Conservation (phyloP, 2,113 vertebrate genomes). For the Furnarius figulus region DNA sequence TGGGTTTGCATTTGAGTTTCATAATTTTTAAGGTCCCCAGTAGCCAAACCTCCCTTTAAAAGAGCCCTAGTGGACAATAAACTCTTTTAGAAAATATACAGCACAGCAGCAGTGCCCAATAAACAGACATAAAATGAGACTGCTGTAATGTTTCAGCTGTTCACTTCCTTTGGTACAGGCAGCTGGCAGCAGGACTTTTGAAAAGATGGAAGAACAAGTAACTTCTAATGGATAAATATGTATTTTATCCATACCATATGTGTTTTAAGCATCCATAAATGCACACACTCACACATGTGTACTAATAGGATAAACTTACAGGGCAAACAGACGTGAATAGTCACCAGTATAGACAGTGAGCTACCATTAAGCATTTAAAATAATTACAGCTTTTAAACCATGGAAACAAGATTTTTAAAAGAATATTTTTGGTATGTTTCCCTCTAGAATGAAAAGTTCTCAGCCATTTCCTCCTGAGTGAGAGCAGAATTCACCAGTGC, state of each 20-base stretch:
- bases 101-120: constrained; percentile 5
- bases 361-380: constrained; percentile 46
- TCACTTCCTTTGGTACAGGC: constrained; percentile 11
- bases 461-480: background rate
- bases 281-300: background rate
- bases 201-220: constrained; percentile 17
- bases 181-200: constrained; percentile 21
- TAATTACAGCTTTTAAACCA: constrained; percentile 44
- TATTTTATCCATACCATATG: background rate
- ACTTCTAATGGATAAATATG: constrained; percentile 20
- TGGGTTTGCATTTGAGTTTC: constrained; percentile 49
- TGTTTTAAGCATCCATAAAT: constrained; percentile 22
- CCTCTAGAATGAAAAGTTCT: background rate
- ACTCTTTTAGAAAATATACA: constrained; percentile 30
- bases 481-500: background rate
- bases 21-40: constrained; percentile 13
- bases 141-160: constrained; percentile 44
- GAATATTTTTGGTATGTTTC: background rate
- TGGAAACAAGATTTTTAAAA: background rate
- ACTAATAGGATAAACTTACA: background rate
- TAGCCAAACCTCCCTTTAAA: constrained; percentile 27
- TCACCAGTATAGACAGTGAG: background rate
- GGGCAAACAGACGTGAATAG: constrained; percentile 7
- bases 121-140: constrained; percentile 46
- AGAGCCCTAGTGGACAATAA: constrained; percentile 42